Conservation (phyloP, 2,888 invertebrate species). For the Lepidocyrtinus sp. region DNA sequence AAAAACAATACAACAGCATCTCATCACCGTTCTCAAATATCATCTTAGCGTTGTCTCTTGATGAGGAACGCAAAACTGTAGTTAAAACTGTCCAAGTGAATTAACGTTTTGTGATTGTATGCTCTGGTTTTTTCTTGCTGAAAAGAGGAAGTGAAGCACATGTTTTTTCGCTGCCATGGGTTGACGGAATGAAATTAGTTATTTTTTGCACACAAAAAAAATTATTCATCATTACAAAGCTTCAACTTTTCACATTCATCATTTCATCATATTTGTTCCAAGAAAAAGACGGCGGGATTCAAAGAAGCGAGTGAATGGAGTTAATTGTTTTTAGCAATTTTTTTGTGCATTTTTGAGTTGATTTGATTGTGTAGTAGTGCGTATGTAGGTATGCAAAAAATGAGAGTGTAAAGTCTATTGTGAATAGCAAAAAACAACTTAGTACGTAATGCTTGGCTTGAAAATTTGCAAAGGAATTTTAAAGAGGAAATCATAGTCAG, state of each 20-base stretch:
- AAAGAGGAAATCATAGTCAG: not conserved
- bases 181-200: not conserved
- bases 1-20: too few species aligned
- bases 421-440: too few species aligned
- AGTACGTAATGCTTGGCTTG: too few species aligned
- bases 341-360: constrained; percentile 16
- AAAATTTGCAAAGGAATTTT: constrained; percentile 1
- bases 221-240: not conserved
- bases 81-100: not conserved
- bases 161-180: not conserved
- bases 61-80: not conserved
- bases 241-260: constrained; percentile 2
- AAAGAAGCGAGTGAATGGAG: constrained; percentile 11
- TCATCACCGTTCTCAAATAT: not conserved
- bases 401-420: too few species aligned
- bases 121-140: not conserved
- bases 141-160: constrained; percentile 3
- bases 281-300: not conserved
- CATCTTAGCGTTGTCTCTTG: constrained; percentile 1
- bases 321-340: constrained; percentile 25
- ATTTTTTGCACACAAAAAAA: not conserved
- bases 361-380: not conserved
- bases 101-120: not conserved
- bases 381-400: too few species aligned
- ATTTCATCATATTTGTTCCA: constrained; percentile 1